Conservation (phyloP, 2,888 invertebrate species). For the Dendrolimus houi region DNA sequence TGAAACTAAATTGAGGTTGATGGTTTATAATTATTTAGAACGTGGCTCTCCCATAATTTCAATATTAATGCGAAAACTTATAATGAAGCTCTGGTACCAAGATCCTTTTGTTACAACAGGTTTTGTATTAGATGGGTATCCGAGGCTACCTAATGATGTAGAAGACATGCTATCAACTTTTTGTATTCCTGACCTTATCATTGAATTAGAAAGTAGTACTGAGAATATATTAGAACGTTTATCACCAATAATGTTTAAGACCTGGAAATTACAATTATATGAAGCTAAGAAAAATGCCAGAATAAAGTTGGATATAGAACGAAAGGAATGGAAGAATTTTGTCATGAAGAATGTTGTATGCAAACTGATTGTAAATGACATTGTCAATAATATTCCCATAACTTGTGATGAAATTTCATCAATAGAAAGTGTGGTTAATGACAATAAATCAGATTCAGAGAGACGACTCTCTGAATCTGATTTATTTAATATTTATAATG, state of each 20-base stretch:
- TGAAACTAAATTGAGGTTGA: slow-evolving; percentile 48
- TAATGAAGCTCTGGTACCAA: slow-evolving; percentile 70
- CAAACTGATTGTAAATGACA: slow-evolving; percentile 44
- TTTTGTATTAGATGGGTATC: slow-evolving; percentile 79
- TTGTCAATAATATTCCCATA: slow-evolving; percentile 28
- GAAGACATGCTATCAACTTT: slow-evolving; percentile 64
- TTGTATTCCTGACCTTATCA: slow-evolving; percentile 76
- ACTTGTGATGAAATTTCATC: slow-evolving; percentile 15
- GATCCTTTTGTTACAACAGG: slow-evolving; percentile 65
- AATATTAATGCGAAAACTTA: slow-evolving; percentile 50
- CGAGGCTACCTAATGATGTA: slow-evolving; percentile 71
- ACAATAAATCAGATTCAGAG: too few relatives aligned
- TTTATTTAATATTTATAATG: slow-evolving; percentile 45
- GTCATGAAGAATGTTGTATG: slow-evolving; percentile 41
- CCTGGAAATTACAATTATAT: slow-evolving; percentile 53
- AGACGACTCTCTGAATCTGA: slow-evolving; percentile 47
- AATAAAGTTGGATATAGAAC: slow-evolving; percentile 28
- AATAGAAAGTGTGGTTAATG: slow-evolving; percentile 56
- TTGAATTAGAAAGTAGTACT: slow-evolving; percentile 58
- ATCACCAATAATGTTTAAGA: slow-evolving; percentile 36
- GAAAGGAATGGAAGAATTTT: slow-evolving; percentile 36
- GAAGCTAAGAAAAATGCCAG: slow-evolving; percentile 42
- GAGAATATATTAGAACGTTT: slow-evolving; percentile 44
- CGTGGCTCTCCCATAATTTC: slow-evolving; percentile 60
- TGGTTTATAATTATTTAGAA: slow-evolving; percentile 66